Evolutionary conservation across 2,797 vertebrate species (phyloP).

Genomic region (Cirrhinus mrigala): DNA sequence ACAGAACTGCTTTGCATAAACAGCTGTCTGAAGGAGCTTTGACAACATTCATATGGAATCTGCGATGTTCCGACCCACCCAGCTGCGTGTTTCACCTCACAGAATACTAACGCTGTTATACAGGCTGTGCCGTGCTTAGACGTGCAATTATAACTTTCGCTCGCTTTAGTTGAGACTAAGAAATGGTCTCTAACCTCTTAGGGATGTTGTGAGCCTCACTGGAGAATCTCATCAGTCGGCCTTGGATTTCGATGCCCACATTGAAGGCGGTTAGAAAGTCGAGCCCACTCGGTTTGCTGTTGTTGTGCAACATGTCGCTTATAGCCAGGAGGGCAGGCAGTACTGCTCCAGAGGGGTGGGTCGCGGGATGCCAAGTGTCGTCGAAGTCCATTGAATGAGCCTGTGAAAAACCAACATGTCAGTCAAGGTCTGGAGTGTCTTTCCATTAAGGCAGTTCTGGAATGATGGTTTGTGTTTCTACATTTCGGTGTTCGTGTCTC

Average conservation of each 20-base stretch:
- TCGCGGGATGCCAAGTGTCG: slow-evolving; percentile 92
- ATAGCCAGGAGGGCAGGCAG: slow-evolving; percentile 87
- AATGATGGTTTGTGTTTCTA: neutral
- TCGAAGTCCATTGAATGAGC: slow-evolving; percentile 94
- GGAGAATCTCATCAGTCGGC: slow-evolving; percentile 89
- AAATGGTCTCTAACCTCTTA: slow-evolving; percentile 79
- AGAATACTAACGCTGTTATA: slow-evolving; percentile 22
- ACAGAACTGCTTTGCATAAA: slow-evolving; percentile 56
- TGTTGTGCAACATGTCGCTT: slow-evolving; percentile 83
- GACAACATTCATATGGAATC: slow-evolving; percentile 58
- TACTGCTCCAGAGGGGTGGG: slow-evolving; percentile 89
- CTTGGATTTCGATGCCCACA: slow-evolving; percentile 89
- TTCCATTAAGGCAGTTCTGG: neutral
- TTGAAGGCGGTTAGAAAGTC: slow-evolving; percentile 88
- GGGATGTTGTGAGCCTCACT: slow-evolving; percentile 86
- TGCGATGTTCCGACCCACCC: slow-evolving; percentile 47
- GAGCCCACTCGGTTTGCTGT: slow-evolving; percentile 80
- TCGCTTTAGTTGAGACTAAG: neutral
- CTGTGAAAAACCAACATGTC: slow-evolving; percentile 66
- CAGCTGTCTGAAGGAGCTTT: slow-evolving; percentile 57
- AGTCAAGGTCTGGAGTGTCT: neutral
- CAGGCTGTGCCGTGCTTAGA: slow-evolving; percentile 2
- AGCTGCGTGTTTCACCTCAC: slow-evolving; percentile 25
- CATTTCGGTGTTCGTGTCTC: neutral
- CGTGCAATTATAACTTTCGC: neutral